Evolutionary conservation across 2,888 invertebrate genomes (phyloP).

Genomic region (Drosophila buzzatii): DNA sequence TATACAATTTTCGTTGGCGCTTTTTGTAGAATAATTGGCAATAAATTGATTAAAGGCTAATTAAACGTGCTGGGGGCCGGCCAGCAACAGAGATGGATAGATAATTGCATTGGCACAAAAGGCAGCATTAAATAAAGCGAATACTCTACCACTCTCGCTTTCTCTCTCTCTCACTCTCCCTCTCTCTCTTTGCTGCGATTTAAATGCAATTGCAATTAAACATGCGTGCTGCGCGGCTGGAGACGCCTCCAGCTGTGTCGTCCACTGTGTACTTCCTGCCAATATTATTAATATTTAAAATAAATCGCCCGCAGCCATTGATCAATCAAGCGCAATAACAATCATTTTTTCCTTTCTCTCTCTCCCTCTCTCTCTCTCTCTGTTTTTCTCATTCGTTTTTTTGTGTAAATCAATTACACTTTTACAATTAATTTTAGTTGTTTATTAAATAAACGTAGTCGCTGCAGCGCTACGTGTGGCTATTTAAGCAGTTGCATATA

Average conservation of each 20-base stretch:
- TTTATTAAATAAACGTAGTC: conserved; percentile 1
- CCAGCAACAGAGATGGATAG: conserved; percentile 58
- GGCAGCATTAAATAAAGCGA: conserved; percentile 47
- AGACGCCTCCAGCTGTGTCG: conserved; percentile 22
- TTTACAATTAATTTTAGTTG: conserved; percentile 17
- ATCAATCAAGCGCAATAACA: conserved; percentile 22
- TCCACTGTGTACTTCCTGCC: conserved; percentile 6
- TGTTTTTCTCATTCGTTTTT: background rate
- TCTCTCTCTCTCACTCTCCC: background rate
- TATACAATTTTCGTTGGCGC: conserved; percentile 75
- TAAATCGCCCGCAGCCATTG: conserved; percentile 20
- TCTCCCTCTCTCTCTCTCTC: background rate
- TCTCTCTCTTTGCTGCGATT: conserved; percentile 11
- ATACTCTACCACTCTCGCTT: background rate
- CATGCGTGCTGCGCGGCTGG: conserved; percentile 1
- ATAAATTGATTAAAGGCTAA: conserved; percentile 79
- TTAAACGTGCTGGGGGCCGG: conserved; percentile 63
- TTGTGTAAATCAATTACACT: conserved; percentile 9
- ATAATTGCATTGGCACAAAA: conserved; percentile 69
- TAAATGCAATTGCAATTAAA: conserved; percentile 53
- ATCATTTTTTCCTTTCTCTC: too few relatives aligned
- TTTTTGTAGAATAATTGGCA: conserved; percentile 78
- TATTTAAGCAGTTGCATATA: background rate
- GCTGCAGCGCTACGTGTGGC: background rate
- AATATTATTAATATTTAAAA: conserved; percentile 34